Percentiles rank a stretch among this genome's conserved stretches.
These are phyloP conservation scores for Enteromius unitaeniatus DNA, from an alignment of 2,797 vertebrate species.

Conservation along the genomic window DNA sequence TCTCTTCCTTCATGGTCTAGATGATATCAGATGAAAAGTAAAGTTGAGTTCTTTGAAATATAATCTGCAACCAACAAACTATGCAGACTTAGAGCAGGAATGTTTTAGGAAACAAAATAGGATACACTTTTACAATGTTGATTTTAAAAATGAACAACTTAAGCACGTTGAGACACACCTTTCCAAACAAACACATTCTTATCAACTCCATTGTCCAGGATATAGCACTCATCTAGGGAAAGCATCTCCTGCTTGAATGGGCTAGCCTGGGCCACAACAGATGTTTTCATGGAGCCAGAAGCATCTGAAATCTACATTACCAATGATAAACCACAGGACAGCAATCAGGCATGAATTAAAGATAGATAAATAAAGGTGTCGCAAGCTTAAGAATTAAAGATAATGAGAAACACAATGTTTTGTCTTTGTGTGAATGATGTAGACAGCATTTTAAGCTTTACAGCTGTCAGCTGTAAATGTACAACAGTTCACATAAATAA, in stretches of 20 bases:
- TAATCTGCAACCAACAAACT: not conserved
- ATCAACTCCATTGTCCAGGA: constrained; percentile 76
- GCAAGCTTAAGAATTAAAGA: not conserved
- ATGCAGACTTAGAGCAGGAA: not conserved
- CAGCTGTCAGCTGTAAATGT: constrained; percentile 10
- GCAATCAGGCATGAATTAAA: not conserved
- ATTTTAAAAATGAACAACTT: not conserved
- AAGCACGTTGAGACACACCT: constrained; percentile 63
- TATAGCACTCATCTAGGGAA: constrained; percentile 73
- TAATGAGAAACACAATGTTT: not conserved
- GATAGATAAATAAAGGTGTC: not conserved
- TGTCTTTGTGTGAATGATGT: not conserved
- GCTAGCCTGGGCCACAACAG: constrained; percentile 62
- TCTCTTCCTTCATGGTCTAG: not conserved
- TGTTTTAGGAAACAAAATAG: not conserved
- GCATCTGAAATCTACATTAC: constrained; percentile 77
- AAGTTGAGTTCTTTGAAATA: not conserved
- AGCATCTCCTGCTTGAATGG: constrained; percentile 79
- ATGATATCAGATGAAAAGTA: not conserved
- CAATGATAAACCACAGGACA: not conserved
- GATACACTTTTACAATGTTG: not conserved
- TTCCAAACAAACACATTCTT: constrained; percentile 81
- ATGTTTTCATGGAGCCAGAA: constrained; percentile 69
- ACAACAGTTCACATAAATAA: constrained; percentile 11
- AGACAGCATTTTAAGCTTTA: not conserved